These are phyloP conservation scores for Eupithecia centaureata DNA, from an alignment of 2,888 invertebrate species.

Conservation along the genomic window DNA sequence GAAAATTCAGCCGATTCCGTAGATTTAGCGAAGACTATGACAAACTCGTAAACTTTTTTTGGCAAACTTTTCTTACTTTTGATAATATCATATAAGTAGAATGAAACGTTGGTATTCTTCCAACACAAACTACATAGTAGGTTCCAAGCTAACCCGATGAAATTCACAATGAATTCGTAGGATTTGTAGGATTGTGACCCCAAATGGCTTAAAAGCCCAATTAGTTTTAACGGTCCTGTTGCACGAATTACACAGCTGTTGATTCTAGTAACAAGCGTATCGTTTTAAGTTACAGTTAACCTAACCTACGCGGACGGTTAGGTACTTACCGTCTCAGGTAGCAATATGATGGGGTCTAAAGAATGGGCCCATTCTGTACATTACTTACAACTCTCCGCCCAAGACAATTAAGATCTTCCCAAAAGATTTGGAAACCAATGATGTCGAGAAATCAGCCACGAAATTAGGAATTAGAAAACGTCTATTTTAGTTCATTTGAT, in stretches of 20 bases:
- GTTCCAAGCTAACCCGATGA: too few species aligned
- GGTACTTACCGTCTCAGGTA: background rate
- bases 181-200: too few species aligned
- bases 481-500: slow-evolving; percentile 30
- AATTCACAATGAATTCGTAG: too few species aligned
- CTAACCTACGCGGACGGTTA: background rate
- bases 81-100: too few species aligned
- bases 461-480: slow-evolving; percentile 32
- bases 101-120: too few species aligned
- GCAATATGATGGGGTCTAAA: background rate
- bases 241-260: background rate
- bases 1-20: too few species aligned
- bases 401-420: background rate
- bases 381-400: slow-evolving; percentile 1
- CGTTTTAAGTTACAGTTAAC: background rate
- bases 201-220: background rate
- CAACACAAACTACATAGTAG: too few species aligned
- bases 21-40: too few species aligned
- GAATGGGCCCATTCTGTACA: background rate
- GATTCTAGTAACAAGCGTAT: background rate
- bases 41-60: too few species aligned
- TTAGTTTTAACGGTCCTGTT: background rate
- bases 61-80: too few species aligned
- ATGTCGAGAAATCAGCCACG: slow-evolving; percentile 17
- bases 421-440: background rate